phyloP scores from a whole-genome alignment of 2,888 invertebrate species.

The Oxyteleia sp. region DNA sequence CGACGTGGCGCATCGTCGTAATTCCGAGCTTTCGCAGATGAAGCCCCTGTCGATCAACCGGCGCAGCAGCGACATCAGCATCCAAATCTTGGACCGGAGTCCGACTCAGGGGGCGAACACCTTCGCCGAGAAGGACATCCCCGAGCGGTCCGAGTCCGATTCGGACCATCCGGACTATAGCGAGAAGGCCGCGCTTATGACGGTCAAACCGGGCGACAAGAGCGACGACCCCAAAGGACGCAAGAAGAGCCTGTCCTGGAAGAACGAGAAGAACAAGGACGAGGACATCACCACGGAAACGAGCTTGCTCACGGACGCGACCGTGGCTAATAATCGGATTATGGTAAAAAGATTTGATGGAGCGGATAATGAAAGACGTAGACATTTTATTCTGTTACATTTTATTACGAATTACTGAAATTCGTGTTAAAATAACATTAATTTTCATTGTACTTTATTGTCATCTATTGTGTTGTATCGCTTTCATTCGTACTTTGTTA shows the following conservation, averaged over 20 bases:
- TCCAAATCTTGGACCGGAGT: conserved; percentile 82
- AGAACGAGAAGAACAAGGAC: conserved; percentile 81
- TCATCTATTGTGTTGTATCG: too few relatives aligned
- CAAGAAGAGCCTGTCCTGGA: conserved; percentile 88
- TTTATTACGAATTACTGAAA: too few relatives aligned
- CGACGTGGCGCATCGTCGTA: conserved; percentile 82
- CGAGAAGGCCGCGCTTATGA: conserved; percentile 84
- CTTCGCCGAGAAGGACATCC: conserved; percentile 79
- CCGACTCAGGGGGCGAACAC: conserved; percentile 81
- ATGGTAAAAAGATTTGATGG: too few relatives aligned
- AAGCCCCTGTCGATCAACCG: conserved; percentile 82
- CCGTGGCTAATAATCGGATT: conserved; percentile 67
- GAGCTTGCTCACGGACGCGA: conserved; percentile 83
- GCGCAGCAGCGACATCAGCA: conserved; percentile 84
- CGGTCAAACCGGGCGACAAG: conserved; percentile 78
- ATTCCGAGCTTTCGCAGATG: conserved; percentile 81
- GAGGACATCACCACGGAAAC: conserved; percentile 87
- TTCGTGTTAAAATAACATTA: too few relatives aligned
- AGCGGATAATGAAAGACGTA: too few relatives aligned
- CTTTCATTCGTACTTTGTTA: too few relatives aligned
- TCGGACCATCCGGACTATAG: conserved; percentile 85
- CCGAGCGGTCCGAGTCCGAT: conserved; percentile 85
- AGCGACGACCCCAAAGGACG: conserved; percentile 79
- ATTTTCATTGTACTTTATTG: too few relatives aligned
- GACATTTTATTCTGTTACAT: too few relatives aligned